Evolutionary conservation across 2,888 invertebrate genomes (phyloP).

Genomic region (Augochlorella aurata): DNA sequence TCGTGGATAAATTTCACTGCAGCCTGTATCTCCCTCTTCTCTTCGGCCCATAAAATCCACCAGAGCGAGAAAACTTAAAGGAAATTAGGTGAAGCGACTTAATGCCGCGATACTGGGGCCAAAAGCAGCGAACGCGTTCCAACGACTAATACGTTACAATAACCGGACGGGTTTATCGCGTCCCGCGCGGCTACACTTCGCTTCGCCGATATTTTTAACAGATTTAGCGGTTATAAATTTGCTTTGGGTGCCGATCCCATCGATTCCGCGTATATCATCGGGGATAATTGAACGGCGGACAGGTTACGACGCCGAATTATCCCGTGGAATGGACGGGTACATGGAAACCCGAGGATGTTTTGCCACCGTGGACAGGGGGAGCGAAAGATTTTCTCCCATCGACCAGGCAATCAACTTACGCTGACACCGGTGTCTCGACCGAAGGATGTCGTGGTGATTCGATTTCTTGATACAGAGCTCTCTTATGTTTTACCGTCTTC

Average conservation of each 20-base stretch:
- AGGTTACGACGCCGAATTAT: not conserved
- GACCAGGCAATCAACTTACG: conserved; percentile 8
- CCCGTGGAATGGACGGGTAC: not conserved
- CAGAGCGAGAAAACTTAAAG: not conserved
- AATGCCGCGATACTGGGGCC: not conserved
- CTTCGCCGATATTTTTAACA: conserved; percentile 2
- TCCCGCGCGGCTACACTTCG: not conserved
- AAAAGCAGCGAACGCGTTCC: not conserved
- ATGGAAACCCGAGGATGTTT: not conserved
- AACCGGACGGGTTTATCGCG: conserved; percentile 21
- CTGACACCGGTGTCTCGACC: not conserved
- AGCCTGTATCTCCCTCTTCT: not conserved
- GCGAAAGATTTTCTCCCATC: not conserved
- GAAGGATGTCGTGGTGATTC: not conserved
- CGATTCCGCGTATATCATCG: conserved; percentile 27
- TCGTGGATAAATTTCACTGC: not conserved
- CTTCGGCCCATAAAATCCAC: not conserved
- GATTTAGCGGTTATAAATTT: conserved; percentile 18
- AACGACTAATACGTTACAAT: conserved; percentile 25
- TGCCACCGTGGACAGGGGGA: not conserved
- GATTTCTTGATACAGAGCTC: not conserved
- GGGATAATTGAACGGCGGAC: conserved; percentile 3
- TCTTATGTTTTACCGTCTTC: not conserved
- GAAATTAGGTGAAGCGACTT: not conserved
- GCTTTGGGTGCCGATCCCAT: conserved; percentile 8